Evolutionary conservation across 2,797 vertebrate genomes (phyloP).

Genomic region (Megaceryle alcyon): DNA sequence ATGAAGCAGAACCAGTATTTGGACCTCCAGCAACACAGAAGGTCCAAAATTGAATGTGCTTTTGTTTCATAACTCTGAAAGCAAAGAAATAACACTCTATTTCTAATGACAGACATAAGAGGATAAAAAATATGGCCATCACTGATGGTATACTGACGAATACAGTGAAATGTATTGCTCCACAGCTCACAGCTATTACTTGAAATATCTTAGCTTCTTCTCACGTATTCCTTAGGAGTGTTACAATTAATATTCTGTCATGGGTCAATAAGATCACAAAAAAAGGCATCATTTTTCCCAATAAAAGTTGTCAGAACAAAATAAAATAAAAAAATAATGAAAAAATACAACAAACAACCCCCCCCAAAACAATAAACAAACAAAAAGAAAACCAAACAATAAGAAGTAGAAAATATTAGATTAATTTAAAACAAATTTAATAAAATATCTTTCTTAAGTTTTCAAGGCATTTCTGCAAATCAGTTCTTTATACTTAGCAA

Average conservation of each 20-base stretch:
- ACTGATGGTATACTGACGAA: neutral
- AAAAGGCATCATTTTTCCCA: neutral
- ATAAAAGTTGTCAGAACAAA: neutral
- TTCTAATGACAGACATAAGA: neutral
- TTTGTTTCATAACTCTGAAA: neutral
- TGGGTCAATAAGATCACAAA: neutral
- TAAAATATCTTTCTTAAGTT: neutral
- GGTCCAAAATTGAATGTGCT: neutral
- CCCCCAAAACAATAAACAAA: too few relatives aligned
- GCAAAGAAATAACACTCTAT: neutral
- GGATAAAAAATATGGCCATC: neutral
- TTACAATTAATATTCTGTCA: neutral
- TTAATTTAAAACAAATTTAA: neutral
- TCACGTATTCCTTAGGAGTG: neutral
- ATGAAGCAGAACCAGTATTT: neutral
- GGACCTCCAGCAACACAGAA: neutral
- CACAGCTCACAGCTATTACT: neutral
- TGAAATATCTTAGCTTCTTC: neutral
- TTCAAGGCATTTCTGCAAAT: neutral
- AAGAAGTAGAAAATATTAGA: neutral
- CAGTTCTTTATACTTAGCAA: neutral
- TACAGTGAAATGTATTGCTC: neutral
- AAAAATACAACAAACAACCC: neutral
- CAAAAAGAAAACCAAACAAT: neutral
- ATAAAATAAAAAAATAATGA: neutral